Percentiles rank a stretch among this genome's conserved stretches.
Evolutionary conservation across 2,797 vertebrate species (phyloP).

Genomic region (Amazona finschi): DNA sequence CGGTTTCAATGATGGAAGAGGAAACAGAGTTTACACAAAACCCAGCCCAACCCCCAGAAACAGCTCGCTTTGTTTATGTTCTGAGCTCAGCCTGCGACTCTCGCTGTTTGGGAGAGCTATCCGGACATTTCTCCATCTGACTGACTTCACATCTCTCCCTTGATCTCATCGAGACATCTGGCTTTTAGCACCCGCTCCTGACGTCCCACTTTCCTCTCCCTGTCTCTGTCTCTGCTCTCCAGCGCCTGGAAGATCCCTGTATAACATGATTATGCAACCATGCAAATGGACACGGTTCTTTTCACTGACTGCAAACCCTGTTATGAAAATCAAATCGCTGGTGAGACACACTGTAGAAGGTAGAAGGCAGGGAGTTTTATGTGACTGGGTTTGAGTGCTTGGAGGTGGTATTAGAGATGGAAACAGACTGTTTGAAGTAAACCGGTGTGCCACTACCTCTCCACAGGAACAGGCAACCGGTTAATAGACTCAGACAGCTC

Average conservation of each 20-base stretch:
- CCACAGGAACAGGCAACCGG: constrained; percentile 34
- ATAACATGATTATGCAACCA: constrained; percentile 64
- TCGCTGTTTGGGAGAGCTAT: constrained; percentile 3
- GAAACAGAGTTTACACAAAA: constrained; percentile 65
- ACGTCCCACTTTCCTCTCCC: constrained; percentile 15
- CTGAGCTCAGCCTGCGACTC: constrained; percentile 6
- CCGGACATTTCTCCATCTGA: constrained; percentile 58
- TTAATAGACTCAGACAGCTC: constrained; percentile 57
- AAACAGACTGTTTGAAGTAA: constrained; percentile 40
- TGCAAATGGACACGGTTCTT: constrained; percentile 58
- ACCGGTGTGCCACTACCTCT: constrained; percentile 36
- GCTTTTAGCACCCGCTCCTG: constrained; percentile 30
- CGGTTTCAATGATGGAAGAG: constrained; percentile 55
- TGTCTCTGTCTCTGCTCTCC: not conserved
- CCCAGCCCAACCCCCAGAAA: constrained; percentile 55
- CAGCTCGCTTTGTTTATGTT: constrained; percentile 65
- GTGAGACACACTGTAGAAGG: not conserved
- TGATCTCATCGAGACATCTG: constrained; percentile 47
- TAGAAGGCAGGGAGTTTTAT: not conserved
- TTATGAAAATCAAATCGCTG: constrained; percentile 14
- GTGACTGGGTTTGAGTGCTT: not conserved
- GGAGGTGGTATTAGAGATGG: constrained; percentile 4
- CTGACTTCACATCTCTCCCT: constrained; percentile 48
- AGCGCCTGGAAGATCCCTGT: constrained; percentile 40
- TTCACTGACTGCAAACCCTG: constrained; percentile 8